Conservation (phyloP, 2,888 invertebrate species). For the Xanthia icteritia region DNA sequence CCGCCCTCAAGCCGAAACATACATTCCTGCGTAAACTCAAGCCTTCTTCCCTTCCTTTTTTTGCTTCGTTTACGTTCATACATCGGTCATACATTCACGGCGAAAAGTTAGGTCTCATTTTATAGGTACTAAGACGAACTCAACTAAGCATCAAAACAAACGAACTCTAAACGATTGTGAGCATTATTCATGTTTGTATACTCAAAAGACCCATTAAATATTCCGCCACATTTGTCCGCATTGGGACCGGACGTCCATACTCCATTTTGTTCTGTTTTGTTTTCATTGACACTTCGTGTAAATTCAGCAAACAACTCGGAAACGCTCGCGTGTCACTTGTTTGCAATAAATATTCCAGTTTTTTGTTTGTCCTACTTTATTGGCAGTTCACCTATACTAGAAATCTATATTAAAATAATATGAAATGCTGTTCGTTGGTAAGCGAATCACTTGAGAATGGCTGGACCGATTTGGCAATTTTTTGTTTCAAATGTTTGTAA, state of each 20-base stretch:
- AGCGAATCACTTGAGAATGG: neutral
- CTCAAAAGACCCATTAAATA: constrained; percentile 1
- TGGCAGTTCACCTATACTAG: constrained; percentile 17
- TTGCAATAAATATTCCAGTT: constrained; percentile 28
- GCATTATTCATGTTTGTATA: constrained; percentile 1
- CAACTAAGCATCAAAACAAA: neutral
- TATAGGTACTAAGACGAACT: neutral
- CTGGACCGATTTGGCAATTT: no score
- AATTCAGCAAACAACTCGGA: constrained; percentile 41
- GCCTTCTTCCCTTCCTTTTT: no score
- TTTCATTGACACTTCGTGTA: constrained; percentile 42
- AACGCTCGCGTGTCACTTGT: constrained; percentile 33
- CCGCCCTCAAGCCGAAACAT: no score
- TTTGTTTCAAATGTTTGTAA: neutral
- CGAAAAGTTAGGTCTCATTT: no score
- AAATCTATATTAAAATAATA: neutral
- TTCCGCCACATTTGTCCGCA: constrained; percentile 5
- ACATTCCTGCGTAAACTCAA: no score
- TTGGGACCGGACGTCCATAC: constrained; percentile 29
- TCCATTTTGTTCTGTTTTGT: constrained; percentile 40
- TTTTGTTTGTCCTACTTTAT: constrained; percentile 42
- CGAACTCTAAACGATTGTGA: neutral
- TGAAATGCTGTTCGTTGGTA: neutral
- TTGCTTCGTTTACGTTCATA: no score
- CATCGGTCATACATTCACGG: no score